These are phyloP conservation scores for Homarus gammarus DNA, from an alignment of 2,888 invertebrate species.

Conservation along the genomic window DNA sequence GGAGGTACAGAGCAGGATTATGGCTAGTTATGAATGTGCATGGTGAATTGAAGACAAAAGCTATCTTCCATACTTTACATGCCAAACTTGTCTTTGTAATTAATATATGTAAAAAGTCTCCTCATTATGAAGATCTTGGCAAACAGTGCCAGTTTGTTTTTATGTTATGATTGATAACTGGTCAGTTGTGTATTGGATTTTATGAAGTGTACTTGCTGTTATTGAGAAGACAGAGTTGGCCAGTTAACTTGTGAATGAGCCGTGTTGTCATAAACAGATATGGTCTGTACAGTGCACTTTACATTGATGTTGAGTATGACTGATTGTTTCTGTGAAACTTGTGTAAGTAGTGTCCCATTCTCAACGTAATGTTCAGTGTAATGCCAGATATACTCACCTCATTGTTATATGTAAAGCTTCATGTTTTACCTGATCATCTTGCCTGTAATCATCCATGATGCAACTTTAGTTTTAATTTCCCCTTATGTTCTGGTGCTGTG, in stretches of 20 bases:
- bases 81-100: constrained; percentile 73
- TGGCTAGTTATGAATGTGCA: constrained; percentile 30
- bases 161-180: constrained; percentile 44
- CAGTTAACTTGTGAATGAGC: constrained; percentile 45
- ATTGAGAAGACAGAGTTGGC: constrained; percentile 44
- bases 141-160: constrained; percentile 37
- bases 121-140: constrained; percentile 37
- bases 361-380: constrained; percentile 68
- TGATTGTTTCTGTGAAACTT: constrained; percentile 73
- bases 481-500: constrained; percentile 57
- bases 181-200: constrained; percentile 28
- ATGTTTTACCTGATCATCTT: constrained; percentile 52
- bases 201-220: constrained; percentile 53
- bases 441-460: constrained; percentile 45
- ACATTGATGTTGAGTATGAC: constrained; percentile 64
- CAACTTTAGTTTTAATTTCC: constrained; percentile 17
- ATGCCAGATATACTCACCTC: constrained; percentile 66
- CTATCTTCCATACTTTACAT: constrained; percentile 68
- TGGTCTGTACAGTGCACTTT: constrained; percentile 63
- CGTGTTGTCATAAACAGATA: constrained; percentile 46
- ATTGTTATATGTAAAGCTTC: constrained; percentile 63
- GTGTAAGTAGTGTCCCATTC: constrained; percentile 67
- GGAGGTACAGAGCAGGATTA: constrained; percentile 15
- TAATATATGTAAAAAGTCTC: constrained; percentile 58
- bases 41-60: constrained; percentile 25